Evolutionary conservation across 1,140 invertebrate genomes (phyloP).

Genomic region (Sarcophaga peregrina): DNA sequence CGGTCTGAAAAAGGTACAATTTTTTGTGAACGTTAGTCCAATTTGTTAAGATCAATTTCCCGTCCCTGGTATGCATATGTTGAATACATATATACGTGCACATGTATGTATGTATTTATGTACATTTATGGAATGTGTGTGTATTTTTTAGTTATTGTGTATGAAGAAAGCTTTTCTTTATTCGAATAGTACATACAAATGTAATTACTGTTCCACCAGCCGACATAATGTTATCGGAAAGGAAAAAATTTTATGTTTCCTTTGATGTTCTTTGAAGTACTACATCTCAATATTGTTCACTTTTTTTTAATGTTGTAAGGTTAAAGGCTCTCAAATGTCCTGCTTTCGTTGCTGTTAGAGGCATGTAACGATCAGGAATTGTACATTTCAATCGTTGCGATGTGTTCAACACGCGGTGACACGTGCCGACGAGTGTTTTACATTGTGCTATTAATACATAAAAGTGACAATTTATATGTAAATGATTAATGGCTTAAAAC

Average conservation of each 20-base stretch:
- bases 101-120: too few species aligned
- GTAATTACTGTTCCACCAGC: not conserved
- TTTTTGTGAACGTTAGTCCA: too few species aligned
- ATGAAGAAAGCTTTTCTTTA: too few species aligned
- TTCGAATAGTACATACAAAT: too few species aligned
- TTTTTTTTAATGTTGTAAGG: not conserved
- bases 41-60: too few species aligned
- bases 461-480: conserved; percentile 15
- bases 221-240: not conserved
- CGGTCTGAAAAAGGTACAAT: too few species aligned
- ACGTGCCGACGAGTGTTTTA: conserved; percentile 3
- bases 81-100: too few species aligned
- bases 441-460: conserved; percentile 15
- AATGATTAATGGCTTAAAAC: not conserved
- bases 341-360: not conserved
- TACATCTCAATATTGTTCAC: not conserved
- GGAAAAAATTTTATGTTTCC: not conserved
- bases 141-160: too few species aligned
- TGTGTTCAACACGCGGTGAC: not conserved
- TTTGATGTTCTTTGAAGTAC: conserved; percentile 15
- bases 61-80: too few species aligned
- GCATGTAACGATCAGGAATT: not conserved
- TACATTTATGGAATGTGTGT: too few species aligned
- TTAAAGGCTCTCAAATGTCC: not conserved
- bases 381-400: not conserved